Percentiles rank a stretch among this genome's conserved stretches.
These are phyloP conservation scores for Mongoloraphidia duomilia DNA, from an alignment of 2,888 invertebrate species.

Conservation along the genomic window DNA sequence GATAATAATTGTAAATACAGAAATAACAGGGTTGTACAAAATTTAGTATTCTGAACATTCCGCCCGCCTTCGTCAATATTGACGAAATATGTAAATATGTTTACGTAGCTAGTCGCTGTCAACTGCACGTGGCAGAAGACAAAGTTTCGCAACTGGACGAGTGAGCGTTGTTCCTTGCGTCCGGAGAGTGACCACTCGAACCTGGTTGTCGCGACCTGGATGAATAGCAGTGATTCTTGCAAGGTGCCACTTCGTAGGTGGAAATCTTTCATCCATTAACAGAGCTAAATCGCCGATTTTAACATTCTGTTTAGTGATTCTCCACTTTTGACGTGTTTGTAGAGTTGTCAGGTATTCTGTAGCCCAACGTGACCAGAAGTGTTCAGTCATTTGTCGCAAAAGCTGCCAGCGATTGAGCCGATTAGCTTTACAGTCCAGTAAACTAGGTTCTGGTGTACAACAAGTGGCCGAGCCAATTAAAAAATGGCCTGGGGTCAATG, in stretches of 20 bases:
- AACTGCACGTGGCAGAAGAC: not conserved
- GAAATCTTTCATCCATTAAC: not conserved
- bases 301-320: too few relatives aligned
- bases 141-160: not conserved
- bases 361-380: slow-evolving; percentile 4
- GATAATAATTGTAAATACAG: too few relatives aligned
- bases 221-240: not conserved
- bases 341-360: slow-evolving; percentile 6
- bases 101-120: too few relatives aligned
- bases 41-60: too few relatives aligned
- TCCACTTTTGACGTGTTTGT: slow-evolving; percentile 5
- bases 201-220: not conserved
- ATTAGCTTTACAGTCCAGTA: too few relatives aligned
- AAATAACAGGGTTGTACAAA: too few relatives aligned
- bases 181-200: not conserved
- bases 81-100: too few relatives aligned
- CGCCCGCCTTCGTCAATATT: too few relatives aligned
- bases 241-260: not conserved
- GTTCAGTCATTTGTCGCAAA: slow-evolving; percentile 1
- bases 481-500: slow-evolving; percentile 12
- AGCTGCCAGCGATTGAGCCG: not conserved
- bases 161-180: not conserved
- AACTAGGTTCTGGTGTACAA: slow-evolving; percentile 5
- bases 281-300: too few relatives aligned
- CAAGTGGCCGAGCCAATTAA: slow-evolving; percentile 7